These are phyloP conservation scores for Pterostichus madidus DNA, from an alignment of 2,888 invertebrate genomes.

Conservation along the genomic window DNA sequence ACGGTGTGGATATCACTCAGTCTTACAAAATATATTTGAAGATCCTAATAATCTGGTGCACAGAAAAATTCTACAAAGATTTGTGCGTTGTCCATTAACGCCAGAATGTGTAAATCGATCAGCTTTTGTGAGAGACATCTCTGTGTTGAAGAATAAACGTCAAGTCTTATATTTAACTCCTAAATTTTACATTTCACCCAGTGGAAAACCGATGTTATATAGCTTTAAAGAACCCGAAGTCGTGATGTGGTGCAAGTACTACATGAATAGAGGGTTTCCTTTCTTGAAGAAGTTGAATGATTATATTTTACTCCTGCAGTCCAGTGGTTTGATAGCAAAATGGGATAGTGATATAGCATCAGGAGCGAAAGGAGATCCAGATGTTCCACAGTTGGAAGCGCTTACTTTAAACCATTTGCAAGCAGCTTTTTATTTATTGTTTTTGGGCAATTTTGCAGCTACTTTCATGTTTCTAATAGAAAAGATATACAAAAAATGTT, in stretches of 20 bases:
- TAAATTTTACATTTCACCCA: slow-evolving; percentile 5
- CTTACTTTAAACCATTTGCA: slow-evolving; percentile 43
- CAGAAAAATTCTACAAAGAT: slow-evolving; percentile 50
- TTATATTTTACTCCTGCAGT: slow-evolving; percentile 53
- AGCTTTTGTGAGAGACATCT: slow-evolving; percentile 27
- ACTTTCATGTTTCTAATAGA: slow-evolving; percentile 12
- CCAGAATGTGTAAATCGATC: slow-evolving; percentile 34
- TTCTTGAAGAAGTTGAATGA: slow-evolving; percentile 64
- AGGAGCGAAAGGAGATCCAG: slow-evolving; percentile 2
- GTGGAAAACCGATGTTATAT: slow-evolving; percentile 32
- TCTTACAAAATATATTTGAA: slow-evolving; percentile 13
- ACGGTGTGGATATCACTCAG: slow-evolving; percentile 16
- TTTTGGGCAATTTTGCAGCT: slow-evolving; percentile 18
- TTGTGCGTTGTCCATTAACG: slow-evolving; percentile 9
- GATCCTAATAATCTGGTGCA: slow-evolving; percentile 32
- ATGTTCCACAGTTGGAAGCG: slow-evolving; percentile 28
- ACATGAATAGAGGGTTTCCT: slow-evolving; percentile 64
- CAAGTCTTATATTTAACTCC: slow-evolving; percentile 27
- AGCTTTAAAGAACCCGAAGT: slow-evolving; percentile 31
- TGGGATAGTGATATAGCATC: slow-evolving; percentile 67
- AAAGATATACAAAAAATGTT: neutral
- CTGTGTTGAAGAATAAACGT: slow-evolving; percentile 25
- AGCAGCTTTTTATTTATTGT: slow-evolving; percentile 45
- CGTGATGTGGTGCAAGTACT: slow-evolving; percentile 30
- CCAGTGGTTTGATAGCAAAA: slow-evolving; percentile 67